Base-by-base conservation (phyloP, 2,888 invertebrate species). In the Sthenelais limicola region DNA sequence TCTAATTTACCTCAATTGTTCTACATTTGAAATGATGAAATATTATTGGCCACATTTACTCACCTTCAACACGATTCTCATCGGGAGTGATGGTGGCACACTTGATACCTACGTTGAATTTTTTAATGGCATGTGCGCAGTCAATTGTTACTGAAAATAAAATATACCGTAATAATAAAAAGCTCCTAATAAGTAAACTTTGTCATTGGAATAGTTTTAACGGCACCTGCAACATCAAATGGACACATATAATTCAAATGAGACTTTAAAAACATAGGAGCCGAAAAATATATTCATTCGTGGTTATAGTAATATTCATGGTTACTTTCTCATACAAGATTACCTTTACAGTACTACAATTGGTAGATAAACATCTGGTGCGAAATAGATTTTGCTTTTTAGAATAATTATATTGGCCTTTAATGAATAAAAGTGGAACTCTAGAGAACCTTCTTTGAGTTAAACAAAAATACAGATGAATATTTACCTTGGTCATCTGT, bases 11-110 rank as follows among this genome's bases (percentile, higher is more conserved):
- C 18, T 43, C 9, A 12, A 52, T 52, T n/a, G 9, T 52, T 21
- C 18, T 15, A 15, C 9, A 43, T 43, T 43, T 9, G 43, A 43
- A 15, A 15, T 43, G 43, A 43, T 18, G 9, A 18, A 18, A 43
- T 43, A 43, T 43, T 43, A 43, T 43, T 43, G 43, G 18, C 43
- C 43, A 32, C 7, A 5, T 26, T 3, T n/a, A 71, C 76, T 62
- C 82, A 89, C 89, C 90, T 88, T 95, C 94, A 0, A 98, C 97
- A 86, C 98, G 91, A 47, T 94, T 94, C 88, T 98, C 98, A 88
- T 98, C 98, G 0, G 98, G 98, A 0, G 98, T 98, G 78, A 98
- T 99, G 1, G 98, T 91, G 30, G 98, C 98, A 89, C 99, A 99
- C 89, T 99, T 99, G 79, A 99, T 95, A 51, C 98, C 99, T 68